Evolutionary conservation across 2,113 vertebrate species (phyloP), one percentile per base, ranked within the genome.

Genomic region (Neomonachus schauinslandi): DNA sequence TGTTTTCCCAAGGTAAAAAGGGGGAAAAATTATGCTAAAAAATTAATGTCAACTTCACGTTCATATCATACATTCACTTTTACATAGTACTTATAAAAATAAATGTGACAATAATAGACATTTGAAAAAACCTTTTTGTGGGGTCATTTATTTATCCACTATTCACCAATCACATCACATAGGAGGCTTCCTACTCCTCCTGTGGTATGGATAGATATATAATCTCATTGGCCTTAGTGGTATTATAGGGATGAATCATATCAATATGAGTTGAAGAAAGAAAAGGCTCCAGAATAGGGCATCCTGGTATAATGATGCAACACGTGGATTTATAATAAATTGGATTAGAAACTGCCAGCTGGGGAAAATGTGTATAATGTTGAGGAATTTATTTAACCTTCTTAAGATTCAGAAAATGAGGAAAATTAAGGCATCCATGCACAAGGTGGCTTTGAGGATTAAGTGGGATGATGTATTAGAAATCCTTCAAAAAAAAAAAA

Each of bases 121-220:
- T 18, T 76, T 42, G 6, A 24, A 69, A 49, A 77, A 90, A 19
- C 2, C 7, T 63, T 59, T 61, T 42, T 12, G 18, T 7, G 0
- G 1, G 4, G 0, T 19, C 53, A 80, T 15, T 92, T 71, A 61
- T 67, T 86, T 51, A 93, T 19, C 16, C 1, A 74, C 0, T 81
- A 71, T 77, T 11, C 24, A 94, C 51, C 19, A 91, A 39, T 21
- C 33, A 19, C 2, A 61, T 53, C 2, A 15, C 16, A 57, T 2
- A 21, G 4, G 24, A 31, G 9, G 13, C 76, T 93, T 82, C 65
- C 51, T 69, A 59, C 18, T 33, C 46, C 8, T 39, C 39, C 7
- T 24, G 1, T 13, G 4, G 4, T 33, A 15, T 22, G 19, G 15
- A 11, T 5, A 55, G 10, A 16, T n/a, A 3, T 5, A 9, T 31